Evolutionary conservation across 2,113 vertebrate genomes (phyloP).

Genomic region (Sinosuthora webbiana): DNA sequence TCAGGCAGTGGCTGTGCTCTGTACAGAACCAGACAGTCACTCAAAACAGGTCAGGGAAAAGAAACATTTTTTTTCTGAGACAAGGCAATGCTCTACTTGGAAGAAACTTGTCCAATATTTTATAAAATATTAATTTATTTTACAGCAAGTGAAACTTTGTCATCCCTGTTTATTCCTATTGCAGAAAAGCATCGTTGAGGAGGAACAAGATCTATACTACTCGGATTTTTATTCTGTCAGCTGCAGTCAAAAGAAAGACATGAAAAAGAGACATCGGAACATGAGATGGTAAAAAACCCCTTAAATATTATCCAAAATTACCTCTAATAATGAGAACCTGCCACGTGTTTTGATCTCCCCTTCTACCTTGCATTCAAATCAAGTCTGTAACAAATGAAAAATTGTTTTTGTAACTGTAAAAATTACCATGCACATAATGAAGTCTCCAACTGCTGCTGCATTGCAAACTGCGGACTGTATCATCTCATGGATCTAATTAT

Average conservation of each 20-base stretch:
- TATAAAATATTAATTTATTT: background rate
- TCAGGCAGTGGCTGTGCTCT: background rate
- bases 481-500: background rate
- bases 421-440: background rate
- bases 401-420: background rate
- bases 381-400: background rate
- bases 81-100: background rate
- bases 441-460: background rate
- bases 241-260: background rate
- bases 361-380: background rate
- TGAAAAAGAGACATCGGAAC: background rate
- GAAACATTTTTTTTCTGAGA: background rate
- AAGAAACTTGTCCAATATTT: background rate
- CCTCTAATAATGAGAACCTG: background rate
- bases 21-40: background rate
- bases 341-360: background rate
- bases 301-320: background rate
- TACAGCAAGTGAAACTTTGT: background rate
- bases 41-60: background rate
- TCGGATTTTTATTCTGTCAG: fast-evolving
- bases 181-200: background rate
- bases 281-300: background rate
- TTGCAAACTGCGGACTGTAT: background rate
- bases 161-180: background rate
- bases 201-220: fast-evolving